Base-by-base conservation (phyloP, 2,888 invertebrate genomes). In the Drosophila eohydei region DNA sequence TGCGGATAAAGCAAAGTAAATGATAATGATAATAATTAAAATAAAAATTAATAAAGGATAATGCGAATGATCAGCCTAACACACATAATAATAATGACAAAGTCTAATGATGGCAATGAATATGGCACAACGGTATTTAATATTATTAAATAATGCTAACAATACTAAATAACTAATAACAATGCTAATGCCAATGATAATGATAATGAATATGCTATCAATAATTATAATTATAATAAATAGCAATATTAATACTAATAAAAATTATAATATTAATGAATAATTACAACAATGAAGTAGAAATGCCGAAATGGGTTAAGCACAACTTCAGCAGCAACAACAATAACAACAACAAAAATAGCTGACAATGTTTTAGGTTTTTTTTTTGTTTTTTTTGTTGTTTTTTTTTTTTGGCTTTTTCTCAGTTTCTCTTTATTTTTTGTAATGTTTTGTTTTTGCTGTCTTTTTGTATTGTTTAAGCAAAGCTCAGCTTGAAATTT, bases 401-500 rank as follows among this genome's bases (percentile, higher is more conserved):
- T 11, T 63, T 64, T n/a, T 48, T 56, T 61, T 40, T 57, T 38
- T 43, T 21, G 28, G 1, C 44, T 51, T 62, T 51, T 51, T 26
- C 41, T 43, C 55, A 44, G 55, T 76, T 58, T 61, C 32, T 70
- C 41, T 65, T 44, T 26, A 36, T 40, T 60, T 36, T 55, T 36
- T 68, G 69, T 41, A 16, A 16, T 41, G 26, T 12, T 26, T 21
- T 50, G 21, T 40, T 43, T 54, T 38, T 40, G 28, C 16, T 21
- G 50, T 34, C n/a, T 50, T 16, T 38, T 43, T 44, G 30, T 60
- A 46, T 69, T 78, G 60, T 77, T 75, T 64, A 71, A 72, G 76
- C 82, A 74, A 73, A 88, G 73, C 88, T 81, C 82, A 89, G 89
- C 87, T 82, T 74, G 72, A 87, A 83, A 65, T 78, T 82, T 73